Evolutionary conservation across 2,797 vertebrate genomes (phyloP).

Genomic region (Clarias laeviceps): DNA sequence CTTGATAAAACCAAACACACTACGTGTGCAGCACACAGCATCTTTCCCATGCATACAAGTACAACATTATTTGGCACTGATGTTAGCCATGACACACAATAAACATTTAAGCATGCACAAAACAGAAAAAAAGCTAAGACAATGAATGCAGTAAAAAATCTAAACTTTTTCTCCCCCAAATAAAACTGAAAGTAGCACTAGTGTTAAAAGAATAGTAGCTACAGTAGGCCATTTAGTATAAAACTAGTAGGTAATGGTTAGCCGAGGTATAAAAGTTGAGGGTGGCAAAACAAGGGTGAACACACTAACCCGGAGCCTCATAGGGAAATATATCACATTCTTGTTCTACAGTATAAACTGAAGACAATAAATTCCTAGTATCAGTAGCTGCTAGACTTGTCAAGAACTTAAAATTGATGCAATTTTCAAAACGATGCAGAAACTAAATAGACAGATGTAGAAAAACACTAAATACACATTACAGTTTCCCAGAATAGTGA

Average conservation of each 20-base stretch:
- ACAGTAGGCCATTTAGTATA: not conserved
- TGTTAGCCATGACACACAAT: conserved; percentile 64
- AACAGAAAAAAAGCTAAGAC: conserved; percentile 37
- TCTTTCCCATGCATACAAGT: conserved; percentile 67
- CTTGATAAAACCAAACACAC: conserved; percentile 50
- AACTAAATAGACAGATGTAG: not conserved
- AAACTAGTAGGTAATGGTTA: not conserved
- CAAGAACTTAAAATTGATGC: not conserved
- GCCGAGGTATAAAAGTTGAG: not conserved
- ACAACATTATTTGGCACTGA: conserved; percentile 62
- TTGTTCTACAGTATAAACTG: not conserved
- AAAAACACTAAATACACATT: not conserved
- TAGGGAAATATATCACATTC: not conserved
- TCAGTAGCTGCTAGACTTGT: not conserved
- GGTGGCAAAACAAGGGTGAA: not conserved
- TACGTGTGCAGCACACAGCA: conserved; percentile 60
- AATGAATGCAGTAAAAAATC: conserved; percentile 5
- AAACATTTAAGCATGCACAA: conserved; percentile 65
- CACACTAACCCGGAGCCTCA: not conserved
- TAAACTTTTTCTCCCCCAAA: not conserved
- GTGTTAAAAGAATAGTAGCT: conserved; percentile 1
- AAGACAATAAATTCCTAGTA: not conserved
- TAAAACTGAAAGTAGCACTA: not conserved
- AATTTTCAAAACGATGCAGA: not conserved
- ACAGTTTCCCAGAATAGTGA: not conserved